Evolutionary conservation across 2,888 invertebrate species (phyloP), one percentile per base, ranked within the genome.

Genomic region (Scelioninae gen. 1): DNA sequence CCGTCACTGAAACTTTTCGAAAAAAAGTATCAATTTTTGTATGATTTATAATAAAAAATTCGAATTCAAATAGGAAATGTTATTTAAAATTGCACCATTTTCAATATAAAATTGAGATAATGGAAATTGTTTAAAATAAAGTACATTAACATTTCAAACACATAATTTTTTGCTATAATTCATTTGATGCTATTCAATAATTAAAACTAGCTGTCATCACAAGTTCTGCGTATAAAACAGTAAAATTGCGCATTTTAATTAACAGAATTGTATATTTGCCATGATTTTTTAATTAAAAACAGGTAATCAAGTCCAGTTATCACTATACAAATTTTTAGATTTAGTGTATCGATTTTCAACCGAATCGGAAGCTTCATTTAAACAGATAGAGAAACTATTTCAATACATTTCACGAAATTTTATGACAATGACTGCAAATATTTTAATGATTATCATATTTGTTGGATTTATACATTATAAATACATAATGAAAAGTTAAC

Each of bases 241-340:
- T 3, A 32, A 55, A 32, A 55, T 55, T 55, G 32, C 32, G 13
- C 8, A 55, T 55, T 55, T 55, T 32, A 55, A 55, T 55, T 55
- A 55, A 55, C 53, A 4, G 32, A 7, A 55, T 55, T n/a, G 32
- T 32, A 13, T 32, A 32, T 32, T 55, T 55, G 13, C 53, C 13
- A 55, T 55, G 32, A 55, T 55, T 55, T 32, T 55, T 55, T 55
- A 55, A 55, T 55, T 55, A 55, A 55, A 55, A 32, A 32, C 13
- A 55, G 51, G 29, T 51, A 51, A 51, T 51, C 29, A 51, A 29
- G 11, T 47, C 4, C 7, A 15, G 16, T 43, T 5, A 43, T 43
- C n/a, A 5, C 47, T 15, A 5, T 15, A 15, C 7, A 5, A 13
- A 47, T 47, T 47, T 47, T 47, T 47, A 47, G 6, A 47, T 15